Evolutionary conservation across 2,797 vertebrate species (phyloP).

Genomic region (Anomalospiza imberbis): DNA sequence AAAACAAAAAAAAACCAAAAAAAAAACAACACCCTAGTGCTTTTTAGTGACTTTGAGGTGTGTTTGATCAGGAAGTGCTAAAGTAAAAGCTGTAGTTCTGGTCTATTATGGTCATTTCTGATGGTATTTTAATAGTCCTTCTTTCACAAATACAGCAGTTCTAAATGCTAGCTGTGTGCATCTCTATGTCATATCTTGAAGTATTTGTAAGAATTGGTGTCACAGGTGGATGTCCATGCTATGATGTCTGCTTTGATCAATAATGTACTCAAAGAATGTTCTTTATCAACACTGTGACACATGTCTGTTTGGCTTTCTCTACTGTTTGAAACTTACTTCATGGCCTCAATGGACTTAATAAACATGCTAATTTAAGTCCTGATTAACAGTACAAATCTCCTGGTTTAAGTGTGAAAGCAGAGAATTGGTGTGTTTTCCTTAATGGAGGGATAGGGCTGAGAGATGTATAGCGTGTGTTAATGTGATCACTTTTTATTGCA

Average conservation of each 20-base stretch:
- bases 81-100: neutral
- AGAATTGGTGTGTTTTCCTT: neutral
- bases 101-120: neutral
- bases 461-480: neutral
- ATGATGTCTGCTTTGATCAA: neutral
- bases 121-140: neutral
- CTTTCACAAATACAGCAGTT: neutral
- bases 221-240: neutral
- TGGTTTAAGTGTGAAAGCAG: neutral
- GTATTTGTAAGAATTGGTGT: neutral
- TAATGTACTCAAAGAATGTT: rapidly evolving
- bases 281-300: neutral
- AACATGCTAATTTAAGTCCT: neutral
- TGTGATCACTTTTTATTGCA: constrained; percentile 73
- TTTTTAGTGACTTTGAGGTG: neutral
- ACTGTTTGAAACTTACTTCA: neutral
- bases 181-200: neutral
- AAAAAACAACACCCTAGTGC: neutral
- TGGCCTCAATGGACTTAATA: neutral
- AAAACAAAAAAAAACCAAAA: neutral
- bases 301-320: neutral
- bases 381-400: neutral
- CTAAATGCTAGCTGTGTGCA: neutral
- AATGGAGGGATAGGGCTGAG: neutral
- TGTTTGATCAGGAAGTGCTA: neutral